Percentiles rank a stretch among this genome's conserved stretches.
Evolutionary conservation across 2,113 vertebrate species (phyloP).

Genomic region (Dermatemys mawii): DNA sequence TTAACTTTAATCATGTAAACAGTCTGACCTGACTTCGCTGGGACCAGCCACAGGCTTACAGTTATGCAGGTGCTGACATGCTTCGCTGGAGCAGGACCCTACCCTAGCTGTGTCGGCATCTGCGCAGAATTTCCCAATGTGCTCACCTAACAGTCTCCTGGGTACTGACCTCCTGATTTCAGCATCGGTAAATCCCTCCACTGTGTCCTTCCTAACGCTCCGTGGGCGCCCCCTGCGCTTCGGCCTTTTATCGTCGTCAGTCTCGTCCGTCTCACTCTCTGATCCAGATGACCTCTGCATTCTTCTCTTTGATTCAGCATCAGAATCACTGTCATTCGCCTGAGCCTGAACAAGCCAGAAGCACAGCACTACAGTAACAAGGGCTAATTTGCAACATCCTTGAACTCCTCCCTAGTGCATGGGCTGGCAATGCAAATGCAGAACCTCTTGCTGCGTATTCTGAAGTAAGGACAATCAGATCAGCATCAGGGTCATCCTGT

Average conservation of each 20-base stretch:
- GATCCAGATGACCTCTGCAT: slow-evolving; percentile 91
- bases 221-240: slow-evolving; percentile 93
- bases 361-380: background rate
- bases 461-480: background rate
- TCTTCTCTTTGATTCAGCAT: slow-evolving; percentile 93
- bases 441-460: background rate
- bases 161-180: slow-evolving; percentile 92
- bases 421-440: background rate
- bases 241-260: slow-evolving; percentile 94
- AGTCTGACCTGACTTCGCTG: background rate
- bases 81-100: background rate
- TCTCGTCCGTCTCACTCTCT: slow-evolving; percentile 95
- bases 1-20: background rate
- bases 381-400: background rate
- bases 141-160: background rate
- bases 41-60: accelerated
- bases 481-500: background rate
- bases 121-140: background rate
- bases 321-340: slow-evolving; percentile 96
- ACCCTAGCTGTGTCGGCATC: background rate
- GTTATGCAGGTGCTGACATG: background rate
- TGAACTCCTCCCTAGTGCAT: background rate
- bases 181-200: slow-evolving; percentile 95
- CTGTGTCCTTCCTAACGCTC: slow-evolving; percentile 93
- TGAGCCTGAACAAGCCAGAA: slow-evolving; percentile 80